Evolutionary conservation across 2,888 invertebrate genomes (phyloP), one percentile per base, ranked within the genome.

Genomic region (Lasioglossum lativentre): DNA sequence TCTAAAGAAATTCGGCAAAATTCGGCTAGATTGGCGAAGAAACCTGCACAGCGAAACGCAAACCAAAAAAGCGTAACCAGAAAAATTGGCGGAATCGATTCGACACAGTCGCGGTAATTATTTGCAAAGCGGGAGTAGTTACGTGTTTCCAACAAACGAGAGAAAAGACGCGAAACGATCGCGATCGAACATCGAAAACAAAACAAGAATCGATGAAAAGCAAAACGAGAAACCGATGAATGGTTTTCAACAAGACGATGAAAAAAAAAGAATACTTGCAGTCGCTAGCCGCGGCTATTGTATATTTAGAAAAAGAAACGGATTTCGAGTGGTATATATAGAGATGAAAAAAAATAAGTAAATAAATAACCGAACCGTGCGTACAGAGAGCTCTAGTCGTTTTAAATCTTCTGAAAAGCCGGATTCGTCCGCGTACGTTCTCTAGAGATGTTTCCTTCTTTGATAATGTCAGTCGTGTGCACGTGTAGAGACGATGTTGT

Each of bases 91-190:
- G 34, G 72, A 47, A 52, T 72, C 40, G 63, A 70, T 27, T 80
- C 63, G 75, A 78, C 77, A 80, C 79, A 74, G n/a, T 77, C 76
- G 74, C 59, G 73, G 81, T 86, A 86, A 86, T 86, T 86, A 86
- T 85, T 86, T 85, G 75, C 85, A 85, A 85, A 85, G n/a, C 45
- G 86, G 85, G 86, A 85, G 85, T 56, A 40, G 71, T 59, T 59
- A 72, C 78, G 80, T 86, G 86, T 86, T 86, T 38, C 59, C 66
- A 75, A 72, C 52, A 71, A n/a, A 19, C 40, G 34, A 68, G n/a
- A 40, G 12, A 66, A 30, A 66, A 0, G 12, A 66, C 6, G 34
- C 63, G 27, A 66, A 66, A 34, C 63, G 66, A 30, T 63, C 63
- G 34, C 34, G 63, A 38, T 34, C 40, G 68, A 40, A 40, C 38